Conservation (phyloP, 1,140 invertebrate genomes). For the Drosophila hydei region DNA sequence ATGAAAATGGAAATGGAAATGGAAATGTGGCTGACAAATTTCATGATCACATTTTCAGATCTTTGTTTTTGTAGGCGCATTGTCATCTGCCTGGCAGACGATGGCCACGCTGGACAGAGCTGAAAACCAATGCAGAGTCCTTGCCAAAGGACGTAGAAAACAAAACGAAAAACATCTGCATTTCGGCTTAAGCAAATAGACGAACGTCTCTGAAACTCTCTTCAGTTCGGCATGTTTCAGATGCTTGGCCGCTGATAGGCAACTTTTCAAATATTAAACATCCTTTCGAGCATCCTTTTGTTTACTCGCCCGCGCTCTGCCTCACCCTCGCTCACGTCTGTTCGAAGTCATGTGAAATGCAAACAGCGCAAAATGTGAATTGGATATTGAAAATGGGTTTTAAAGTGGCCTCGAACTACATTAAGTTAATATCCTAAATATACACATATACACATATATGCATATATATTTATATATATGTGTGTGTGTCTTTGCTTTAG, state of each 20-base stretch:
- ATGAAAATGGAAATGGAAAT: conserved; percentile 22
- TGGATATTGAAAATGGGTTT: conserved; percentile 33
- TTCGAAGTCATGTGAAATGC: conserved; percentile 68
- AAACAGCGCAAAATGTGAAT: conserved; percentile 44
- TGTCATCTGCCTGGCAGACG: conserved; percentile 64
- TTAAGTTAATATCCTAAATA: conserved; percentile 11
- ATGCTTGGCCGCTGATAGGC: conserved; percentile 47
- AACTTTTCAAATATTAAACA: conserved; percentile 69
- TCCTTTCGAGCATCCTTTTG: conserved; percentile 70
- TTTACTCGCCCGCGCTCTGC: conserved; percentile 16
- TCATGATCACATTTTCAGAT: conserved; percentile 63
- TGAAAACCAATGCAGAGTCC: conserved; percentile 10
- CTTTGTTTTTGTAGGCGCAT: conserved; percentile 45
- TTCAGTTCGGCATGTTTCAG: conserved; percentile 36
- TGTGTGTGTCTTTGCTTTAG: conserved; percentile 36
- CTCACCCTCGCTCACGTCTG: conserved; percentile 1
- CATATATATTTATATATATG: background rate
- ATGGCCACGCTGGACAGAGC: conserved; percentile 55
- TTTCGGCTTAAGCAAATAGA: conserved; percentile 75
- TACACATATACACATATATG: background rate
- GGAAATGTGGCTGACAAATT: conserved; percentile 61
- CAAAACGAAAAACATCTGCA: conserved; percentile 61
- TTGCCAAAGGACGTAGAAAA: conserved; percentile 8
- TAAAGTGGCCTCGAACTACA: conserved; percentile 28
- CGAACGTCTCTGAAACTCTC: conserved; percentile 56